A percentile compares a stretch with the other conserved stretches of the same genome.
phyloP scores from a whole-genome alignment of 2,888 invertebrate genomes.

The Phasia obesa region DNA sequence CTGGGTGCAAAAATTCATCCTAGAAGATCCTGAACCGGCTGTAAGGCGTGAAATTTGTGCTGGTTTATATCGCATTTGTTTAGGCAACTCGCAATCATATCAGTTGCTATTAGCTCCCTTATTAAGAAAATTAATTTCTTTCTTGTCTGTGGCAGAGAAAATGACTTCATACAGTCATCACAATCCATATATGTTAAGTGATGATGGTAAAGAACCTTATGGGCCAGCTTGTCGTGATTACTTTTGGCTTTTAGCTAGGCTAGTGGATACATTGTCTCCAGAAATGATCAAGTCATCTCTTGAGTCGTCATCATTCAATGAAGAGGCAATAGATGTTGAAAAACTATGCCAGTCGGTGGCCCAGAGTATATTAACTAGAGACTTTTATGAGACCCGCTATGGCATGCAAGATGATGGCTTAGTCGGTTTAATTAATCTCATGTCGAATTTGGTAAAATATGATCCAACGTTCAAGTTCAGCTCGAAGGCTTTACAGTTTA shows the following conservation, averaged over 20 bases:
- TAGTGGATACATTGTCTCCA: slow-evolving; percentile 92
- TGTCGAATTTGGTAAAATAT: slow-evolving; percentile 94
- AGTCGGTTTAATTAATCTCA: slow-evolving; percentile 92
- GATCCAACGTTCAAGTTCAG: slow-evolving; percentile 93
- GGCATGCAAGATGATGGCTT: slow-evolving; percentile 95
- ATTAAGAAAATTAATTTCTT: slow-evolving; percentile 90
- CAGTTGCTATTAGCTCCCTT: slow-evolving; percentile 89
- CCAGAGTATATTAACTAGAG: slow-evolving; percentile 88
- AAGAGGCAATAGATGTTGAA: slow-evolving; percentile 86
- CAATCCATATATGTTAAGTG: slow-evolving; percentile 80
- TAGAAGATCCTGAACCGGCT: slow-evolving; percentile 96
- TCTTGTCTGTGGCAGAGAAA: slow-evolving; percentile 91
- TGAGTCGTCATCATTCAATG: slow-evolving; percentile 79
- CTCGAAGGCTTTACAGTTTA: slow-evolving; percentile 86
- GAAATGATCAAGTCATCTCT: slow-evolving; percentile 88
- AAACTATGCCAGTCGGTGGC: slow-evolving; percentile 88
- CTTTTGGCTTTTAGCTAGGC: slow-evolving; percentile 94
- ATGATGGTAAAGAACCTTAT: slow-evolving; percentile 93
- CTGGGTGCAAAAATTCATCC: slow-evolving; percentile 92
- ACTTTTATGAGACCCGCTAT: slow-evolving; percentile 91
- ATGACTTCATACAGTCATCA: slow-evolving; percentile 85
- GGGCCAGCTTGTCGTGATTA: slow-evolving; percentile 97
- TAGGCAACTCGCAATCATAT: slow-evolving; percentile 85
- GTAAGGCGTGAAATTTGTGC: slow-evolving; percentile 96
- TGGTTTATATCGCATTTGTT: slow-evolving; percentile 93